Conservation (phyloP, 2,113 vertebrate species). For the Rousettus leschenaultii region DNA sequence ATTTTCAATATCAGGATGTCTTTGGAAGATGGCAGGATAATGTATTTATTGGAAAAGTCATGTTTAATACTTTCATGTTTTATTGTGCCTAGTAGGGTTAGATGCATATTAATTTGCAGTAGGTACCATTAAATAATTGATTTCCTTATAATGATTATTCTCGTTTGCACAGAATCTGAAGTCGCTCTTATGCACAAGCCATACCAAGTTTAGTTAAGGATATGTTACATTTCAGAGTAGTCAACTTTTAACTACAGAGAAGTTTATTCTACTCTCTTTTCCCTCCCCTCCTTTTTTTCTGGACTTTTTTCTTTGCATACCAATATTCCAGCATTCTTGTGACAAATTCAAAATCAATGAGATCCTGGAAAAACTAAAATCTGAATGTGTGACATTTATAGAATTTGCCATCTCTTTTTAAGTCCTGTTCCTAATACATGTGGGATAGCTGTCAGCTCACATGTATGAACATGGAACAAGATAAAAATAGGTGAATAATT, state of each 20-base stretch:
- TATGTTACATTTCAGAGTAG: neutral
- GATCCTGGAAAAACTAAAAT: conserved; percentile 15
- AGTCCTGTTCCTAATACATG: neutral
- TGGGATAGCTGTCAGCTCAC: neutral
- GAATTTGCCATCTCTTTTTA: neutral
- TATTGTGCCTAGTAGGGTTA: neutral
- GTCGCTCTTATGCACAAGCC: neutral
- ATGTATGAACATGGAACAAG: neutral
- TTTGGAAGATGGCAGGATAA: neutral
- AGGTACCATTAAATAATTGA: neutral
- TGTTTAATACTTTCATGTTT: neutral
- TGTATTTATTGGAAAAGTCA: neutral
- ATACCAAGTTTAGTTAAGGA: neutral
- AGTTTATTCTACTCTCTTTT: neutral
- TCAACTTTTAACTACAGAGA: neutral
- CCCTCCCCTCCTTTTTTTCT: neutral
- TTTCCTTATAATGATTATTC: neutral
- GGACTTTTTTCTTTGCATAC: neutral
- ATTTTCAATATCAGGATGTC: neutral
- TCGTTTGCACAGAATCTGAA: neutral
- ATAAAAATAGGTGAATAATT: conserved; percentile 24
- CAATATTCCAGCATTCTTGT: neutral
- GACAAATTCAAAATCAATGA: conserved; percentile 22
- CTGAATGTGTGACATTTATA: conserved; percentile 18
- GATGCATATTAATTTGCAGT: neutral